Base-by-base conservation (phyloP, 92 coral and sea anemone genomes). In the Porites lobata region DNA sequence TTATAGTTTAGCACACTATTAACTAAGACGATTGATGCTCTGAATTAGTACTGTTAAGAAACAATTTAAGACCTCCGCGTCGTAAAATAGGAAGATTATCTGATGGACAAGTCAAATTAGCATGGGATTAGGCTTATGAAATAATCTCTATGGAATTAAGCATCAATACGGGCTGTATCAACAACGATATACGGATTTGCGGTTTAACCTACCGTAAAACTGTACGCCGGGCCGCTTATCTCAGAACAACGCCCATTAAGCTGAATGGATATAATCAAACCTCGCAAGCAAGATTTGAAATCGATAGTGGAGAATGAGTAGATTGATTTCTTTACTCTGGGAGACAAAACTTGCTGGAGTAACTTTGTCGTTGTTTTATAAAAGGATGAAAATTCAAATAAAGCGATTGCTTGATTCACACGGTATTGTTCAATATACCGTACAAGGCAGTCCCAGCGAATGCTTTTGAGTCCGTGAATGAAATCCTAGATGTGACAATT, bases 71-170 rank as follows among this genome's bases (percentile, higher is more conserved):
- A 20, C 83, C 50, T 72, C 83, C 72, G 59, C 72, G 72, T 65
- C 72, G 83, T 38, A 22, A 43, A 79, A 38, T 53, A 79, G 47
- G 83, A 63, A 22, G n/a, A 9, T 79, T 79, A 18, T 32, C 43
- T 62, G 7, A 56, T 13, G 53, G 69, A 58, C 67, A 20, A 57
- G 38, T 22, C 81, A 26, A 77, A 43, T 59, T 32, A 77, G 58
- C 68, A 58, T 68, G 51, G 67, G 50, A 77, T 77, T 26, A 77
- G 66, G 66, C 21, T 62, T 4, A 8, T n/a, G 81, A 61, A 52
- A 77, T 77, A 77, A 38, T 19, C 20, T n/a, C 64, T 75, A 20
- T 22, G 14, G 38, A 58, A 13, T 17, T 0, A 58, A 58, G 17
- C 19, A 18, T 26, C 32, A 53, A 38, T 1, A 20, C 18, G 62